Evolutionary conservation across 2,888 invertebrate genomes (phyloP).

Genomic region (Eudasyphora cyanicolor): DNA sequence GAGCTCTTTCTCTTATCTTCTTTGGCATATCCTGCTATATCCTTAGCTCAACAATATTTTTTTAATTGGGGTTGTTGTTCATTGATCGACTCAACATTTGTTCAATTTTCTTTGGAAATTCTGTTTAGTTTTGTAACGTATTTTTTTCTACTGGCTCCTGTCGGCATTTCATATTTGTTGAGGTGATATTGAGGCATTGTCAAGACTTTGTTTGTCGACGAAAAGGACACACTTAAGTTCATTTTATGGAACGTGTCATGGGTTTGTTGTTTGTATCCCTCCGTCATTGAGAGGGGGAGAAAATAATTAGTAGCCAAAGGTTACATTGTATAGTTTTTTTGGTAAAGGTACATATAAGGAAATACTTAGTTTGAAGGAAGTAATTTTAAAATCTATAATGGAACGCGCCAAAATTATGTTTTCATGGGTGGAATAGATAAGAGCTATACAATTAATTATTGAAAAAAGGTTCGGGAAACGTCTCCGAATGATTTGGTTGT

Average conservation of each 20-base stretch:
- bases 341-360: no score
- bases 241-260: slow-evolving; percentile 62
- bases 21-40: neutral
- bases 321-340: slow-evolving; percentile 14
- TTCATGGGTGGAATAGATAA: neutral
- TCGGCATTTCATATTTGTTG: slow-evolving; percentile 14
- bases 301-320: slow-evolving; percentile 30
- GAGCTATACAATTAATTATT: neutral
- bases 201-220: neutral
- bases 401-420: slow-evolving; percentile 19
- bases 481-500: neutral
- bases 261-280: slow-evolving; percentile 10
- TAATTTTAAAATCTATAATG: slow-evolving; percentile 22
- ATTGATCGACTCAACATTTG: slow-evolving; percentile 36
- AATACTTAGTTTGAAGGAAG: no score
- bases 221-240: slow-evolving; percentile 56
- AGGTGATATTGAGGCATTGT: slow-evolving; percentile 52
- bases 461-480: neutral
- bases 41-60: neutral
- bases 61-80: neutral
- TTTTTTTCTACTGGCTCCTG: slow-evolving; percentile 25
- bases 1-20: neutral
- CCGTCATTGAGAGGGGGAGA: slow-evolving; percentile 23
- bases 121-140: slow-evolving; percentile 50
- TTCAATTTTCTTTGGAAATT: slow-evolving; percentile 13